These are phyloP conservation scores for Spialia ferax DNA, from an alignment of 2,888 invertebrate genomes.

Conservation along the genomic window DNA sequence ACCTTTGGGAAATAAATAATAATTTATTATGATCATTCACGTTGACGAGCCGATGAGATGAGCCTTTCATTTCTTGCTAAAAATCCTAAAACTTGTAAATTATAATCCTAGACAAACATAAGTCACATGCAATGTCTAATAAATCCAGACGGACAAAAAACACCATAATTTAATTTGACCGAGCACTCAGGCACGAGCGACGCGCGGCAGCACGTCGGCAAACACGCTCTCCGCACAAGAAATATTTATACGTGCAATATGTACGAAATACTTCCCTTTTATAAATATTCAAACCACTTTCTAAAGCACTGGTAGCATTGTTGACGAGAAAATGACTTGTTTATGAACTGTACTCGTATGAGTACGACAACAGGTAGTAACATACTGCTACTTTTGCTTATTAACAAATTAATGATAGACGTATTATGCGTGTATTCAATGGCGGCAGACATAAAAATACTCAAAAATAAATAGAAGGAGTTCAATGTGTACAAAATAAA, in stretches of 20 bases:
- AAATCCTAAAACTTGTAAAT: background rate
- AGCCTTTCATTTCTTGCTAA: background rate
- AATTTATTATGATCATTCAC: too few relatives aligned
- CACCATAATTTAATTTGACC: slow-evolving; percentile 34
- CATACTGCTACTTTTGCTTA: too few relatives aligned
- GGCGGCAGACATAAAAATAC: too few relatives aligned
- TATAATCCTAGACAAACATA: slow-evolving; percentile 6
- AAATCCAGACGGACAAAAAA: slow-evolving; percentile 19
- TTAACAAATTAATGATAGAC: too few relatives aligned
- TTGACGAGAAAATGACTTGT: background rate
- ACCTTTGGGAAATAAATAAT: too few relatives aligned
- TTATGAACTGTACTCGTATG: too few relatives aligned
- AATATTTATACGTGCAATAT: slow-evolving; percentile 35
- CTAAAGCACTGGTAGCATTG: slow-evolving; percentile 11
- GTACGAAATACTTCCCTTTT: slow-evolving; percentile 36
- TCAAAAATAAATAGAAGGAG: too few relatives aligned
- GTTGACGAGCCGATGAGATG: too few relatives aligned
- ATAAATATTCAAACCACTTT: slow-evolving; percentile 38
- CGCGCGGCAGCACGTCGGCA: slow-evolving; percentile 15
- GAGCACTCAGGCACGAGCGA: slow-evolving; percentile 22
- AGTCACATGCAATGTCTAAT: slow-evolving; percentile 1
- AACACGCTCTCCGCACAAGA: slow-evolving; percentile 16
- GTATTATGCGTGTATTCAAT: too few relatives aligned
- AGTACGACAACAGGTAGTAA: too few relatives aligned
- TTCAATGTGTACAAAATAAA: too few relatives aligned